Percentiles rank a stretch among this genome's conserved stretches.
phyloP scores from a whole-genome alignment of 2,888 invertebrate species.

The Amblyjoppa proteus region DNA sequence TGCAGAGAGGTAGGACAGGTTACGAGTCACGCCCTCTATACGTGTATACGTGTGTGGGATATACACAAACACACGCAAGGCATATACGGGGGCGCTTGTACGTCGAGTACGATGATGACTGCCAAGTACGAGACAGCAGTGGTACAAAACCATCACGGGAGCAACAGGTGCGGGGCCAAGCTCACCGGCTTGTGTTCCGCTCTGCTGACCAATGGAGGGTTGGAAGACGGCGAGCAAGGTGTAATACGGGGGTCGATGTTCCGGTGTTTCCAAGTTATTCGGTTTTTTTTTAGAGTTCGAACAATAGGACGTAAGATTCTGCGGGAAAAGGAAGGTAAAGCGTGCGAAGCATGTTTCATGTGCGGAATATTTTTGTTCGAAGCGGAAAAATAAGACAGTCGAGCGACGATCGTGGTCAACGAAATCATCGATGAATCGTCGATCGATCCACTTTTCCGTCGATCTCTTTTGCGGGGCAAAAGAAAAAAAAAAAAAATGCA shows the following conservation, averaged over 20 bases:
- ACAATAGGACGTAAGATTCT: not conserved
- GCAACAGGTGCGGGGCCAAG: conserved; percentile 23
- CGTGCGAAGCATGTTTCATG: not conserved
- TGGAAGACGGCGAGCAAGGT: conserved; percentile 23
- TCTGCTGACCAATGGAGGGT: conserved; percentile 36
- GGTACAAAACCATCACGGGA: conserved; percentile 35
- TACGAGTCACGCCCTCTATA: conserved; percentile 52
- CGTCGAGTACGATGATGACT: conserved; percentile 55
- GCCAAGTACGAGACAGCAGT: conserved; percentile 37
- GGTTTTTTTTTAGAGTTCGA: not conserved
- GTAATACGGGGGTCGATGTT: conserved; percentile 12
- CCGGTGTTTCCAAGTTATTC: conserved; percentile 8
- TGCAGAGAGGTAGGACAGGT: conserved; percentile 44
- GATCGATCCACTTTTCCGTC: not conserved
- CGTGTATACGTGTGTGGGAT: conserved; percentile 12
- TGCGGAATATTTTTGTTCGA: not conserved
- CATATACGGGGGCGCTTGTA: conserved; percentile 44
- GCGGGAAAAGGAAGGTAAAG: too few species aligned
- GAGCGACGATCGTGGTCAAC: not conserved
- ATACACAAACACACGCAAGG: not conserved
- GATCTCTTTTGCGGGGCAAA: not conserved
- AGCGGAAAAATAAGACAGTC: not conserved
- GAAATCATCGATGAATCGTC: not conserved
- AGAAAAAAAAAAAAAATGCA: not conserved
- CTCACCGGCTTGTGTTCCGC: conserved; percentile 30